Evolutionary conservation across 2,797 vertebrate genomes (phyloP).

Genomic region (Rhynchonycteris naso): DNA sequence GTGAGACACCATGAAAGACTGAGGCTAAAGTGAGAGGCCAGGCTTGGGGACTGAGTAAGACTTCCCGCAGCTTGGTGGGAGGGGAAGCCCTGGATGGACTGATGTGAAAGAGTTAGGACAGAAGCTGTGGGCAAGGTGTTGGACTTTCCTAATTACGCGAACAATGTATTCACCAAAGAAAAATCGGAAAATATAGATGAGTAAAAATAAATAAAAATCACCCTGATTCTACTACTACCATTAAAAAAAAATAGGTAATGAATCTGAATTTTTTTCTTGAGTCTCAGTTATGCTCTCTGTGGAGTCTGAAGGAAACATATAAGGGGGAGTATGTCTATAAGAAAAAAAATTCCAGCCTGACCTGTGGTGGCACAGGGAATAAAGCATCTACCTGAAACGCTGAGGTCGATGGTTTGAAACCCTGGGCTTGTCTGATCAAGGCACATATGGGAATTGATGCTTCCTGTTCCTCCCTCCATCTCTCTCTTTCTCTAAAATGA

Average conservation of each 20-base stretch:
- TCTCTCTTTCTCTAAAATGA: too few species aligned
- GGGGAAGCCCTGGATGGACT: not conserved
- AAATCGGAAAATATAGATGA: not conserved
- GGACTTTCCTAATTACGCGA: not conserved
- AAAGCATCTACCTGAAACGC: too few species aligned
- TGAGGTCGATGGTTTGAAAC: too few species aligned
- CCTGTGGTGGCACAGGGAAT: too few species aligned
- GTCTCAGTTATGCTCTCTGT: not conserved
- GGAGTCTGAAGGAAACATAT: not conserved
- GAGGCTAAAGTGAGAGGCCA: not conserved
- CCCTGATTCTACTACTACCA: not conserved
- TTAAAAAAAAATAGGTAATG: not conserved
- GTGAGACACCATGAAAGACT: not conserved
- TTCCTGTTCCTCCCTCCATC: too few species aligned
- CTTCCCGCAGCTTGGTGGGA: not conserved
- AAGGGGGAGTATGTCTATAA: not conserved
- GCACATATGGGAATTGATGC: too few species aligned
- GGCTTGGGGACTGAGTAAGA: not conserved
- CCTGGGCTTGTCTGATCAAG: too few species aligned
- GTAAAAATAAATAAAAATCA: conserved; percentile 36
- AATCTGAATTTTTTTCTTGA: not conserved
- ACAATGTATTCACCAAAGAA: not conserved
- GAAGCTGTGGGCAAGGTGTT: not conserved
- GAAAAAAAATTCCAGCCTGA: conserved; percentile 8
- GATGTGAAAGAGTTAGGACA: not conserved